phyloP scores from a whole-genome alignment of 2,888 invertebrate species.

The Gryllus longicercus region DNA sequence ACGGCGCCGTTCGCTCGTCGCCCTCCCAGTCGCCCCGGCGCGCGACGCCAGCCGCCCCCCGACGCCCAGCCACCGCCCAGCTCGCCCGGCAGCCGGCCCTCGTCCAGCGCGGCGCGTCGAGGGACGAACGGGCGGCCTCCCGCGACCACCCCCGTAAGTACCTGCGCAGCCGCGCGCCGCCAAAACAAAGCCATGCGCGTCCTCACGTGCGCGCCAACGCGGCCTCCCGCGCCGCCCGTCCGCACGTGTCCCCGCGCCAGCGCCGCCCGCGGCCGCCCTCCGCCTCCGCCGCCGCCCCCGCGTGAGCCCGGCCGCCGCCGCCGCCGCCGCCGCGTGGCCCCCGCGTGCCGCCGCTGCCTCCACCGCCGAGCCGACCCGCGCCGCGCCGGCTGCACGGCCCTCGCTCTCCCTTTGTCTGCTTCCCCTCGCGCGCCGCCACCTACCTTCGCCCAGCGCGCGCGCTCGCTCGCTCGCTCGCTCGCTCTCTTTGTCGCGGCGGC shows the following conservation, averaged over 20 bases:
- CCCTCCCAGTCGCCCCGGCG: background rate
- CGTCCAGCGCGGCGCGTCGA: background rate
- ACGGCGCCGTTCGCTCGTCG: background rate
- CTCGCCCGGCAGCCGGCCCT: background rate
- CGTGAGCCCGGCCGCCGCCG: conserved; percentile 21
- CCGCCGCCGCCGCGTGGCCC: background rate
- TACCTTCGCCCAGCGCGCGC: too few relatives aligned
- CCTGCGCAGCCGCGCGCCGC: background rate
- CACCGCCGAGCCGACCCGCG: background rate
- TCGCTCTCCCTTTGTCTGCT: too few relatives aligned
- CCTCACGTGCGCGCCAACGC: background rate
- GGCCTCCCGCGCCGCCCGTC: too few relatives aligned
- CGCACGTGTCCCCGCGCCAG: too few relatives aligned
- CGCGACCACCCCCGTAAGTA: background rate
- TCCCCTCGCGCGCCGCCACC: too few relatives aligned
- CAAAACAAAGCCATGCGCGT: conserved; percentile 6
- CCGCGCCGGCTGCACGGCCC: too few relatives aligned
- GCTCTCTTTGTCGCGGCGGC: too few relatives aligned
- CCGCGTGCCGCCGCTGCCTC: background rate
- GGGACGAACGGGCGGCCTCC: background rate
- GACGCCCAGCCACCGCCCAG: background rate
- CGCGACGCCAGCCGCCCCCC: too few relatives aligned
- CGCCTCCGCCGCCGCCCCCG: conserved; percentile 24
- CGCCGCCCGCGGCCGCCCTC: too few relatives aligned
- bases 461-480: too few relatives aligned